phyloP scores from a whole-genome alignment of 2,113 vertebrate species.

The Chloropsis hardwickii region DNA sequence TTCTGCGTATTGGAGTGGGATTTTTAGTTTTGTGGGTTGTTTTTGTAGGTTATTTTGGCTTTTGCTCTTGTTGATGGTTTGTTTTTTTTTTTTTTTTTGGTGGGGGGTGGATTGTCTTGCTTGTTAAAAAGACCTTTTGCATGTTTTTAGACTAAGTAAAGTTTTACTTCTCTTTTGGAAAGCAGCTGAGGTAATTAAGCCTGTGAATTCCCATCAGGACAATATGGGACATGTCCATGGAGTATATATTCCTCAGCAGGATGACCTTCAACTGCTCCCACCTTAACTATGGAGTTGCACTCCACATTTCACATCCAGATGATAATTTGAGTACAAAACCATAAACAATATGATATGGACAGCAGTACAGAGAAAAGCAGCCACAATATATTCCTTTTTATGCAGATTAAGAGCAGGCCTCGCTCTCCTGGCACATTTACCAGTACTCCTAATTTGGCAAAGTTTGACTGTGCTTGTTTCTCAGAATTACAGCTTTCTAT shows the following conservation, averaged over 20 bases:
- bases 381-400: background rate
- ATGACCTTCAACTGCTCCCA: background rate
- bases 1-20: background rate
- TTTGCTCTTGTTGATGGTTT: background rate
- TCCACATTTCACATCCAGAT: background rate
- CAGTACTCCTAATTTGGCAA: background rate
- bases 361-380: background rate
- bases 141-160: background rate
- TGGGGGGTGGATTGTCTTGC: rapidly evolving
- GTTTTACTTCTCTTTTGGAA: background rate
- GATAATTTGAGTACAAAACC: background rate
- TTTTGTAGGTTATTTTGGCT: background rate
- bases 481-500: background rate
- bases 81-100: background rate
- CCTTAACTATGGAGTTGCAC: background rate
- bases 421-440: background rate
- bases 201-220: background rate
- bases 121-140: background rate
- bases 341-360: background rate
- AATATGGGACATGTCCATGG: background rate
- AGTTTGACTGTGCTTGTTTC: slow-evolving; percentile 16
- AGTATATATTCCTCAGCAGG: background rate
- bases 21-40: background rate
- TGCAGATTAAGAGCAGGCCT: background rate
- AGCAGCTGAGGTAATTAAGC: background rate